Percentiles rank a stretch among this genome's conserved stretches.
Conservation (phyloP, 2,888 invertebrate genomes). For the Drosophila affinis region DNA sequence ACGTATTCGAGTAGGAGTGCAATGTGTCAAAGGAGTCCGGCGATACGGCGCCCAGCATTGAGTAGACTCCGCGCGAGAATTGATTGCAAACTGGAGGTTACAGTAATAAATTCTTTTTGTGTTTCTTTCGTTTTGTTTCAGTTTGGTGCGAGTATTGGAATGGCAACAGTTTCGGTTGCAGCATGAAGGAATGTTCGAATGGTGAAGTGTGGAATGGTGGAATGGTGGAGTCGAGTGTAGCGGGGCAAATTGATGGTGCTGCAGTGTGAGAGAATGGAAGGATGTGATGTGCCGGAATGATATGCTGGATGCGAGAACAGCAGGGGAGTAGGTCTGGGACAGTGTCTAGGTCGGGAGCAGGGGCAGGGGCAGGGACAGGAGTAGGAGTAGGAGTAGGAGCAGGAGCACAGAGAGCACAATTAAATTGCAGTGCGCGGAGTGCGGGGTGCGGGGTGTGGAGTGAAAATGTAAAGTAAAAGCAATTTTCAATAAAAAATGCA, state of each 20-base stretch:
- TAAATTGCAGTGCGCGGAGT: conserved; percentile 49
- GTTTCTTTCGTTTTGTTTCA: conserved; percentile 22
- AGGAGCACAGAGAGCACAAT: conserved; percentile 66
- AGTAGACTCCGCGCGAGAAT: conserved; percentile 94
- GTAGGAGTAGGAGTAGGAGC: neutral
- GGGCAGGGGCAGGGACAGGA: neutral
- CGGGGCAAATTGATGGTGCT: conserved; percentile 4
- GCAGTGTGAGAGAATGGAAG: conserved; percentile 4
- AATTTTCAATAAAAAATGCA: conserved; percentile 76
- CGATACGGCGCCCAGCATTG: conserved; percentile 95
- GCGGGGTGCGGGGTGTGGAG: conserved; percentile 9
- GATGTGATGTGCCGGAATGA: neutral
- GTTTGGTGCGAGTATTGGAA: conserved; percentile 6
- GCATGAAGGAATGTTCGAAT: conserved; percentile 2
- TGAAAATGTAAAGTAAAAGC: conserved; percentile 38
- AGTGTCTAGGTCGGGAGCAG: conserved; percentile 66
- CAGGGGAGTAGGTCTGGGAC: conserved; percentile 27
- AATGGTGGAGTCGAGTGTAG: conserved; percentile 1
- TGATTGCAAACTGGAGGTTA: conserved; percentile 92
- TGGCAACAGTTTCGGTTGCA: neutral
- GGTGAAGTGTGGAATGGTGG: conserved; percentile 15
- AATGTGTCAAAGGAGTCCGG: conserved; percentile 96
- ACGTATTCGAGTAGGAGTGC: conserved; percentile 96
- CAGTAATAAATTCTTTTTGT: conserved; percentile 71
- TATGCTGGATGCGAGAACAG: neutral